Evolutionary conservation across 1,140 invertebrate species (phyloP).

Genomic region (Lepidotrigona ventralis): DNA sequence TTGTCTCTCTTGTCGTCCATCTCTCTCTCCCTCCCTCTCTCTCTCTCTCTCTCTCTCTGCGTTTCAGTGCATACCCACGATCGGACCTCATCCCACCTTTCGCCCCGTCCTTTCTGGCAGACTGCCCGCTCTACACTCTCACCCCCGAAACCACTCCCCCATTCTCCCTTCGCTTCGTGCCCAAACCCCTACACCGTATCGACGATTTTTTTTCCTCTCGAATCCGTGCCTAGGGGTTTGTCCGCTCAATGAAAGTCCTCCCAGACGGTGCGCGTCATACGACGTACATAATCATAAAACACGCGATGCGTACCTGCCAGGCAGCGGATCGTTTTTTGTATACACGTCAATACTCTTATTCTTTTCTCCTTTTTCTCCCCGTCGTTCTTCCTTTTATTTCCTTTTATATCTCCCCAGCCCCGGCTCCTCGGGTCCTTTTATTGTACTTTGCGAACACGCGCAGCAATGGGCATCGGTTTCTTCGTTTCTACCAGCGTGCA

Average conservation of each 20-base stretch:
- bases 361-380: not conserved
- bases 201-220: constrained; percentile 63
- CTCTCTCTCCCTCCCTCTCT: constrained; percentile 3
- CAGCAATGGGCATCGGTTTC: not conserved
- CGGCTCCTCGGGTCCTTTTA: not conserved
- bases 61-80: constrained; percentile 38
- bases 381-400: not conserved
- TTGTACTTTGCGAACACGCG: not conserved
- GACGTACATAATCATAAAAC: constrained; percentile 61
- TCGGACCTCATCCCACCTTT: constrained; percentile 60
- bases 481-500: not conserved
- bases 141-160: not conserved
- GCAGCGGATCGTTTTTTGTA: constrained; percentile 12
- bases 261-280: constrained; percentile 53
- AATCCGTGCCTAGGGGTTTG: constrained; percentile 59
- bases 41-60: not conserved
- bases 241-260: constrained; percentile 68
- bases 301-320: constrained; percentile 49
- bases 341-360: constrained; percentile 15
- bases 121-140: constrained; percentile 58
- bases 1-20: constrained; percentile 4
- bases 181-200: constrained; percentile 52
- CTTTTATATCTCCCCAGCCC: not conserved
- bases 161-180: constrained; percentile 31
- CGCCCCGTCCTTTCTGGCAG: constrained; percentile 59